Conservation (phyloP, 1,140 invertebrate genomes). For the Helicoverpa armigera region DNA sequence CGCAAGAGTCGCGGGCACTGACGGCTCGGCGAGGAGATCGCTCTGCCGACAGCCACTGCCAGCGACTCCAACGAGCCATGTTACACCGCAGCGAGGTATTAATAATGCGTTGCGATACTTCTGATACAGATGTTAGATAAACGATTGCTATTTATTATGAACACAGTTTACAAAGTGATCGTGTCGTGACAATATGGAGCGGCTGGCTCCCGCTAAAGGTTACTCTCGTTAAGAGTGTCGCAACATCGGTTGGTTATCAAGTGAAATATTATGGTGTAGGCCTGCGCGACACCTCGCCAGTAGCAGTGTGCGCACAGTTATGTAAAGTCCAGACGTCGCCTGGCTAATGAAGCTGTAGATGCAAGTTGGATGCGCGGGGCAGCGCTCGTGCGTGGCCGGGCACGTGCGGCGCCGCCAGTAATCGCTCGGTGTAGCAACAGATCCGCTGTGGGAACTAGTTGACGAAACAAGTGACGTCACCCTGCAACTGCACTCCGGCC, state of each 20-base stretch:
- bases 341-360: slow-evolving; percentile 18
- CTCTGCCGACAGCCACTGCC: slow-evolving; percentile 25
- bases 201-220: slow-evolving; percentile 78
- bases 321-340: slow-evolving; percentile 11
- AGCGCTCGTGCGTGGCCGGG: slow-evolving; percentile 36
- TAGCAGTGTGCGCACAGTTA: slow-evolving; percentile 20
- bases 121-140: slow-evolving; percentile 68
- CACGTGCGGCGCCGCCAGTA: slow-evolving; percentile 57
- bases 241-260: slow-evolving; percentile 66
- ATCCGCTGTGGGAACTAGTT: slow-evolving; percentile 66
- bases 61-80: slow-evolving; percentile 31
- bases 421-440: slow-evolving; percentile 57
- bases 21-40: slow-evolving; percentile 47
- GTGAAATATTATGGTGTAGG: slow-evolving; percentile 59
- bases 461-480: slow-evolving; percentile 66
- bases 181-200: slow-evolving; percentile 82
- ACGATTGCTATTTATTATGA: slow-evolving; percentile 77
- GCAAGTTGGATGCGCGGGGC: slow-evolving; percentile 3
- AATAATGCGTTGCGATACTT: slow-evolving; percentile 70
- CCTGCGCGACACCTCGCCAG: slow-evolving; percentile 40
- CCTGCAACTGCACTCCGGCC: slow-evolving; percentile 64
- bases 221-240: slow-evolving; percentile 82
- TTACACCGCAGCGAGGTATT: slow-evolving; percentile 51
- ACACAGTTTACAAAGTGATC: slow-evolving; percentile 72
- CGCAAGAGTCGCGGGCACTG: slow-evolving; percentile 46